Base-by-base conservation (phyloP, 2,797 vertebrate species). In the Danio tinwini region DNA sequence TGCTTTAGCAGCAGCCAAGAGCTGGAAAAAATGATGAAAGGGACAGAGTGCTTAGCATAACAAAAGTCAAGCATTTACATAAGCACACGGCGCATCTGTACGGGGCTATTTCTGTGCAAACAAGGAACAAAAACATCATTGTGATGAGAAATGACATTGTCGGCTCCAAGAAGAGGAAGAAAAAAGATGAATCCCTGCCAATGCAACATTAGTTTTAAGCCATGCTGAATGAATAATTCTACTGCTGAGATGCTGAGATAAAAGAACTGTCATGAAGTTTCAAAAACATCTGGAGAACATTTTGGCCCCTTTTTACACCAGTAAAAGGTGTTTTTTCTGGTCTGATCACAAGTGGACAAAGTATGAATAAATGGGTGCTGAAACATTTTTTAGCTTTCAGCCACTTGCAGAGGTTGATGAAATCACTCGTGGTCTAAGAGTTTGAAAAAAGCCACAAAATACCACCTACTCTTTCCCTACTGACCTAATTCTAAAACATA, bases 41-140 rank as follows among this genome's bases (percentile, higher is more conserved):
- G 64, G 21, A 73, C 21, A 7, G 50, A 39, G 50, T 40, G 72
- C 62, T 85, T 82, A 83, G 69, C 84, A 83, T 85, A 82, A 84
- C 76, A 86, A 84, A 77, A 82, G 69, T 80, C 82, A 81, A 71
- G 58, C 76, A 86, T 86, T 84, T 76, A 82, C 80, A 86, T 84
- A 84, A 72, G 80, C 59, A 80, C 80, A 78, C 53, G 16, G 56
- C 44, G 77, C 59, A 74, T 78, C 76, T 39, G 74, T 67, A 67
- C 37, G 19, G 64, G 76, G 73, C 62, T 77, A 69, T 74, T 82
- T 82, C 52, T 53, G 63, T 83, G 74, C 74, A 85, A 84, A 86
- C 77, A 86, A 80, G 70, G 58, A 65, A 71, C 58, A 78, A 75
- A 64, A 83, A 75, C 58, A 67, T 84, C 40, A 42, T 44, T 62